These are phyloP conservation scores for Apotomis capreana DNA, from an alignment of 2,888 invertebrate species.

Conservation along the genomic window DNA sequence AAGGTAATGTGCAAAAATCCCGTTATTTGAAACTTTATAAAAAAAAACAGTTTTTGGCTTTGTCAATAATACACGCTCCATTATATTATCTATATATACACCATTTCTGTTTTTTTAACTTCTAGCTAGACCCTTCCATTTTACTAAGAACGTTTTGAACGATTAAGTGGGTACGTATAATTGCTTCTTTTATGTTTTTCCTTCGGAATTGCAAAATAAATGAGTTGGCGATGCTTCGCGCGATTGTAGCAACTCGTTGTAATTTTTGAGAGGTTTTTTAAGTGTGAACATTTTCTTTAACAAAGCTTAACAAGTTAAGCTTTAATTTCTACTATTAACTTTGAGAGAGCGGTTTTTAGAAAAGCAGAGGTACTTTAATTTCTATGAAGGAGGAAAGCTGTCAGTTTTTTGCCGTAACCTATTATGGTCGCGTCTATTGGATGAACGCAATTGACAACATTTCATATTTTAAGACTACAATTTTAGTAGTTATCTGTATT, in stretches of 20 bases:
- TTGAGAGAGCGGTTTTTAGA: neutral
- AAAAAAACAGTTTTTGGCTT: too few relatives aligned
- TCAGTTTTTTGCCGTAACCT: too few relatives aligned
- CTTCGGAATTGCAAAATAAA: conserved; percentile 23
- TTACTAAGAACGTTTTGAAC: conserved; percentile 2
- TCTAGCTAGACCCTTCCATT: neutral
- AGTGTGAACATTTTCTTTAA: neutral
- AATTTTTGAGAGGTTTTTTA: conserved; percentile 1
- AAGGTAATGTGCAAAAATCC: too few relatives aligned
- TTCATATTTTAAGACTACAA: too few relatives aligned
- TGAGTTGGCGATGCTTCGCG: conserved; percentile 22
- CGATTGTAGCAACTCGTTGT: conserved; percentile 15
- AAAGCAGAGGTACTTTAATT: too few relatives aligned
- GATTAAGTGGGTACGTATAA: conserved; percentile 25
- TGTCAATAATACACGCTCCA: too few relatives aligned
- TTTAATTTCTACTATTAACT: neutral
- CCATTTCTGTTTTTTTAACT: too few relatives aligned
- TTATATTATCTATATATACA: too few relatives aligned
- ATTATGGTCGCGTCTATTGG: neutral
- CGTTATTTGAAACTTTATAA: too few relatives aligned
- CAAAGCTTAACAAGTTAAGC: neutral
- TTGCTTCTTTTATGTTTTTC: conserved; percentile 27
- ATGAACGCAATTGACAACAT: too few relatives aligned
- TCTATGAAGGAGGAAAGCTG: too few relatives aligned
- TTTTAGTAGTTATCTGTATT: too few relatives aligned